Percentiles rank a stretch among this genome's conserved stretches.
phyloP scores from a whole-genome alignment of 2,113 vertebrate species.

The Eclectus roratus region DNA sequence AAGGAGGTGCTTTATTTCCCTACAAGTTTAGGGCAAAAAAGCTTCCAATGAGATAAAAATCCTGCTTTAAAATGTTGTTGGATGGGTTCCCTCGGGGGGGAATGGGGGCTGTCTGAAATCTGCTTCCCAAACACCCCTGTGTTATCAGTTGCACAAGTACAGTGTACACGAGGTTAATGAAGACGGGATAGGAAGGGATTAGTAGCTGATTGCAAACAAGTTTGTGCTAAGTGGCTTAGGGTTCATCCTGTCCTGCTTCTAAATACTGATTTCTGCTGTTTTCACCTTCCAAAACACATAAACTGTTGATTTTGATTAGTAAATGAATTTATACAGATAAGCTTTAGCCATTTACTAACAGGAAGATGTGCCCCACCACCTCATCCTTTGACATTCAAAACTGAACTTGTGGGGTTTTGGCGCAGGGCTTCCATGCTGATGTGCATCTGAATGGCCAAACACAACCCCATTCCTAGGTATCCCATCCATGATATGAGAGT shows the following conservation, averaged over 20 bases:
- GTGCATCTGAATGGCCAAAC: fast-evolving
- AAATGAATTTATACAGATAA: constrained; percentile 43
- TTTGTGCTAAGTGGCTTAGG: constrained; percentile 56
- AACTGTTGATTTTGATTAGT: constrained; percentile 25
- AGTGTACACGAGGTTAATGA: not conserved
- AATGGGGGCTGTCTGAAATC: not conserved
- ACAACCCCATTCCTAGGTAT: not conserved
- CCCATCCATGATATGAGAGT: not conserved
- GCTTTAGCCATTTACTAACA: constrained; percentile 7
- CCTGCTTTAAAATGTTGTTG: not conserved
- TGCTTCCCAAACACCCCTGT: not conserved
- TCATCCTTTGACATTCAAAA: constrained; percentile 39
- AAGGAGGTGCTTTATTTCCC: not conserved
- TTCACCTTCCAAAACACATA: constrained; percentile 53
- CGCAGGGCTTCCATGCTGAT: not conserved
- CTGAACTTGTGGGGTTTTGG: not conserved
- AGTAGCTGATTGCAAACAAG: constrained; percentile 37
- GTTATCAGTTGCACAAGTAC: constrained; percentile 33
- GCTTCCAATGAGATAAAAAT: not conserved
- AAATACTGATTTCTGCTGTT: constrained; percentile 23
- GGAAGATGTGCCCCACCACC: not conserved
- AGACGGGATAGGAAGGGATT: constrained; percentile 26
- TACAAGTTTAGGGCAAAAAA: not conserved
- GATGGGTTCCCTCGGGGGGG: not conserved
- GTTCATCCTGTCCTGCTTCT: constrained; percentile 26